These are phyloP conservation scores for Hypomecis atomaria DNA, from an alignment of 2,888 invertebrate genomes.

Conservation along the genomic window DNA sequence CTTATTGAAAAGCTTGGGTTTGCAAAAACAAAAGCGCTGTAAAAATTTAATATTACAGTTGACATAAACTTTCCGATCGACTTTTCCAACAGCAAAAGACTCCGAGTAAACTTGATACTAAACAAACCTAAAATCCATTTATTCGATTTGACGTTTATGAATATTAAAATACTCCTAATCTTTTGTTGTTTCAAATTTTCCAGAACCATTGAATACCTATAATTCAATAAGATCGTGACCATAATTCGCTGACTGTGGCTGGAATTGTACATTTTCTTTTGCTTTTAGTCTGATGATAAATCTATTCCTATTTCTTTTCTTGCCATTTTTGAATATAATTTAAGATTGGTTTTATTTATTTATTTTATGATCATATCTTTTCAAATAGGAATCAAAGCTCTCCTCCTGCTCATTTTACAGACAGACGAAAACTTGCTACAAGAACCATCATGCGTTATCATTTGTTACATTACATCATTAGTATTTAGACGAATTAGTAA, in stretches of 20 bases:
- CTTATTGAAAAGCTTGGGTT: too few species aligned
- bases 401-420: too few species aligned
- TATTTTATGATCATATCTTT: neutral
- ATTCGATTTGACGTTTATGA: slow-evolving; percentile 59
- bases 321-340: slow-evolving; percentile 32
- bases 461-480: too few species aligned
- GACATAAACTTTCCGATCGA: slow-evolving; percentile 9
- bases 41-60: slow-evolving; percentile 5
- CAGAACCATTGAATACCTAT: slow-evolving; percentile 33
- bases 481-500: too few species aligned
- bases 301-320: slow-evolving; percentile 10
- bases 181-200: slow-evolving; percentile 43
- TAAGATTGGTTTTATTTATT: neutral
- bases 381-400: neutral
- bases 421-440: too few species aligned
- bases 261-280: slow-evolving; percentile 24
- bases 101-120: slow-evolving; percentile 10
- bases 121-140: slow-evolving; percentile 53
- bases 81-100: slow-evolving; percentile 7
- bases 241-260: slow-evolving; percentile 9
- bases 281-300: slow-evolving; percentile 11
- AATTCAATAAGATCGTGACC: slow-evolving; percentile 37
- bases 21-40: too few species aligned
- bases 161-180: slow-evolving; percentile 53
- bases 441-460: too few species aligned